These are phyloP conservation scores for Tetramorium alpestre DNA, from an alignment of 1,140 invertebrate species.

Conservation along the genomic window DNA sequence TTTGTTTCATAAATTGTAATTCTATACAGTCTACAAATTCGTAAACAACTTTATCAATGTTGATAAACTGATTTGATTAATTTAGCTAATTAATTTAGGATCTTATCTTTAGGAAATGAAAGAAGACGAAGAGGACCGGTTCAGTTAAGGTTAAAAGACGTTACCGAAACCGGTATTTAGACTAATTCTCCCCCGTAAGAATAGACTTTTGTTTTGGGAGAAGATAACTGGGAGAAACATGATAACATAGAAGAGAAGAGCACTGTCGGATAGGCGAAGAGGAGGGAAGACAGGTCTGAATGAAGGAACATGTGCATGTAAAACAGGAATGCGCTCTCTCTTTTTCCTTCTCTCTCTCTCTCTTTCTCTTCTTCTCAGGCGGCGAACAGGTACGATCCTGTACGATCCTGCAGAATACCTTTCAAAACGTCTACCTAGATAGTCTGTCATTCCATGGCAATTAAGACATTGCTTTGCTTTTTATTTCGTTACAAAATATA, in stretches of 20 bases:
- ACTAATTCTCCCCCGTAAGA: not conserved
- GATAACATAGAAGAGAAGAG: conserved; percentile 11
- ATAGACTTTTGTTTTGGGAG: conserved; percentile 9
- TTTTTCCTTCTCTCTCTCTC: conserved; percentile 27
- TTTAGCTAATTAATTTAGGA: not conserved
- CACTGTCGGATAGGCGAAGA: conserved; percentile 6
- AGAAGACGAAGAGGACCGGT: not conserved
- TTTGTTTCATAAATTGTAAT: not conserved
- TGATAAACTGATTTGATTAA: not conserved
- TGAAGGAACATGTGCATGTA: conserved; percentile 63
- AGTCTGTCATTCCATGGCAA: not conserved
- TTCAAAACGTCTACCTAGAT: not conserved
- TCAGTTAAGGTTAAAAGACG: not conserved
- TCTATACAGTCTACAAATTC: not conserved
- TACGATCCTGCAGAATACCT: not conserved
- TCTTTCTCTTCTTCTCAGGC: conserved; percentile 10
- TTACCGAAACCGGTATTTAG: not conserved
- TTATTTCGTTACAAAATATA: not conserved
- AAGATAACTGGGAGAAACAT: not conserved
- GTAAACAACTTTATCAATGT: not conserved
- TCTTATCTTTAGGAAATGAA: not conserved
- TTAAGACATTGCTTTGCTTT: not conserved
- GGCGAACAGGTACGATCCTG: conserved; percentile 25
- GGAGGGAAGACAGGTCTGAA: conserved; percentile 56
- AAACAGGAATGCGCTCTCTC: conserved; percentile 30